Evolutionary conservation across 2,113 vertebrate species (phyloP).

Genomic region (Hydrolagus affinis): DNA sequence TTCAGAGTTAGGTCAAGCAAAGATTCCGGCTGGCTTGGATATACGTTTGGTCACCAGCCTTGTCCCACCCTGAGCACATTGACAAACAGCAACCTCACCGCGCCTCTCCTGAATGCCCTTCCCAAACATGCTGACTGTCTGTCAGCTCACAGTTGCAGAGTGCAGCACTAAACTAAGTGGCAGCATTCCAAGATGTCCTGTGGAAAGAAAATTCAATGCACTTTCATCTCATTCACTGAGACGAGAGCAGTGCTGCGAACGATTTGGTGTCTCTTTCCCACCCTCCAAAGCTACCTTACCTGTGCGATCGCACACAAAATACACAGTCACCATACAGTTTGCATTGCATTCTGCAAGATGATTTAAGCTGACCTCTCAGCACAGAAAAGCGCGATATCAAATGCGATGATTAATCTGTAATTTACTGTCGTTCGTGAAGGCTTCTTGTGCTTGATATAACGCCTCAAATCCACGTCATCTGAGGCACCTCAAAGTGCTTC

Average conservation of each 20-base stretch:
- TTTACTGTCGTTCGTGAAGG: no score
- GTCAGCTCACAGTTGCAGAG: background rate
- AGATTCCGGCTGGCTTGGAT: background rate
- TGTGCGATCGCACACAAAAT: background rate
- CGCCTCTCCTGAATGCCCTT: background rate
- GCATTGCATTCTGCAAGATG: no score
- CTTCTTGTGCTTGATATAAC: no score
- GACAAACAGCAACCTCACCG: no score
- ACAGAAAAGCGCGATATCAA: no score
- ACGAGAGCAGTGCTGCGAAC: background rate
- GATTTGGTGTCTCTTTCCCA: constrained; percentile 1
- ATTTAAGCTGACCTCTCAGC: no score
- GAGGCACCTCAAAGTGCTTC: no score
- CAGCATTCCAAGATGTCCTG: constrained; percentile 3
- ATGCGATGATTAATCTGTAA: no score
- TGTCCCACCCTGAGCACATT: background rate
- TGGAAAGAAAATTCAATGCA: constrained; percentile 16
- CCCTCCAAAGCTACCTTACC: background rate
- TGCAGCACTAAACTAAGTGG: background rate
- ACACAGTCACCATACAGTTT: no score
- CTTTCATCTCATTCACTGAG: constrained; percentile 12
- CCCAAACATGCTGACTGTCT: constrained; percentile 4
- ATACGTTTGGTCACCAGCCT: background rate
- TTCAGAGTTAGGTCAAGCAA: background rate
- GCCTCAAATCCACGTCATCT: no score